A percentile compares a stretch with the other conserved stretches of the same genome.
These are phyloP conservation scores for Apteryx owenii DNA, from an alignment of 2,113 vertebrate genomes.

Conservation along the genomic window DNA sequence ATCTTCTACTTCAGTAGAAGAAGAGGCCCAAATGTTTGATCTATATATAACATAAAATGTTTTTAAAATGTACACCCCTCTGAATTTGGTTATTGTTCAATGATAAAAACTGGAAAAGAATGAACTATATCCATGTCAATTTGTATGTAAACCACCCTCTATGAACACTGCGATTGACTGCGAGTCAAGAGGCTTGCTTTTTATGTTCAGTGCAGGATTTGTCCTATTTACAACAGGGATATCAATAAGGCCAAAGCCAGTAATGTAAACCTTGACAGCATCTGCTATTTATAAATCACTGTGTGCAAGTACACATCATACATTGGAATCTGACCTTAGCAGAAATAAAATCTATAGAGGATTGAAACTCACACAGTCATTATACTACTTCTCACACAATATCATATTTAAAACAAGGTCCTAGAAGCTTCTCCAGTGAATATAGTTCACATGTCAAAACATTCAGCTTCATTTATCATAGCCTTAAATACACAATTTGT, in stretches of 20 bases:
- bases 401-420: slow-evolving; percentile 43
- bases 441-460: slow-evolving; percentile 9
- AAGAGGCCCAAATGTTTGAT: background rate
- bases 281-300: slow-evolving; percentile 58
- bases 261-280: slow-evolving; percentile 55
- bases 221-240: background rate
- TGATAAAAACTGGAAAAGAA: background rate
- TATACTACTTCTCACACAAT: slow-evolving; percentile 46
- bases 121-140: accelerated
- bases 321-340: slow-evolving; percentile 49
- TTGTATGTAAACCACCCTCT: background rate
- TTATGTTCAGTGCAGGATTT: background rate
- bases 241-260: slow-evolving; percentile 42
- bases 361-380: background rate
- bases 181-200: background rate
- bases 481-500: background rate
- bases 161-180: background rate
- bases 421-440: background rate
- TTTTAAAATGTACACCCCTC: background rate
- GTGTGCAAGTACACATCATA: slow-evolving; percentile 16
- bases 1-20: background rate
- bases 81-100: background rate
- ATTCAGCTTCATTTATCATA: background rate
- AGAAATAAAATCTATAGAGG: slow-evolving; percentile 58
- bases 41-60: background rate